Evolutionary conservation across 2,888 invertebrate genomes (phyloP).

Genomic region (Congeria kusceri): DNA sequence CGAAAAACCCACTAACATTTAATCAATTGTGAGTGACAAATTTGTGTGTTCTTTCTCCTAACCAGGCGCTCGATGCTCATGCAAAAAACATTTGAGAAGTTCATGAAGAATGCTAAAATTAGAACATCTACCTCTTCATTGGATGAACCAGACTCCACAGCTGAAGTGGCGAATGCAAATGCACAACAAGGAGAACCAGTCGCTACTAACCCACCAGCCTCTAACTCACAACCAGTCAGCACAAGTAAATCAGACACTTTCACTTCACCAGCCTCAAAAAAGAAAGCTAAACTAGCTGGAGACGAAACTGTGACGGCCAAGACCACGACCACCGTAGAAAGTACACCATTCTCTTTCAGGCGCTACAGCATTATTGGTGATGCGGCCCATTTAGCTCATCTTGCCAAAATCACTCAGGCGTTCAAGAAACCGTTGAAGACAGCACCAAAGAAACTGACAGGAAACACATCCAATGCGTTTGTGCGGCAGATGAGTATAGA

Average conservation of each 20-base stretch:
- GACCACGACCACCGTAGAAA: neutral
- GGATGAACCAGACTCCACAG: neutral
- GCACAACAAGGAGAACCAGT: neutral
- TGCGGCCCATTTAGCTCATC: slow-evolving; percentile 36
- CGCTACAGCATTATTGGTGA: slow-evolving; percentile 66
- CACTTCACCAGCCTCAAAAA: neutral
- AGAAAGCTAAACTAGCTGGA: slow-evolving; percentile 12
- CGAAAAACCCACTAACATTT: too few relatives aligned
- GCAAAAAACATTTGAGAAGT: slow-evolving; percentile 38
- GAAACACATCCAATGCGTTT: slow-evolving; percentile 59
- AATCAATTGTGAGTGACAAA: too few relatives aligned
- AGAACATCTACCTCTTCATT: slow-evolving; percentile 1
- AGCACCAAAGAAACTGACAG: neutral
- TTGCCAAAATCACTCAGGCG: slow-evolving; percentile 26
- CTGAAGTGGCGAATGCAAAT: slow-evolving; percentile 1
- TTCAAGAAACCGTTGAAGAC: slow-evolving; percentile 14
- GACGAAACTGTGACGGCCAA: neutral
- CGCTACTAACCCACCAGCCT: neutral
- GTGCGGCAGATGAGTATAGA: slow-evolving; percentile 86
- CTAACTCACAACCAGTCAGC: slow-evolving; percentile 3
- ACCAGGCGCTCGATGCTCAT: slow-evolving; percentile 58
- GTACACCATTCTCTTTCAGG: slow-evolving; percentile 48
- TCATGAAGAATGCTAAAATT: neutral
- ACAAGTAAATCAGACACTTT: neutral
- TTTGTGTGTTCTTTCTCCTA: slow-evolving; percentile 30